Evolutionary conservation across 1,140 invertebrate species (phyloP), one percentile per base, ranked within the genome.

Genomic region (Lepidostoma basale): DNA sequence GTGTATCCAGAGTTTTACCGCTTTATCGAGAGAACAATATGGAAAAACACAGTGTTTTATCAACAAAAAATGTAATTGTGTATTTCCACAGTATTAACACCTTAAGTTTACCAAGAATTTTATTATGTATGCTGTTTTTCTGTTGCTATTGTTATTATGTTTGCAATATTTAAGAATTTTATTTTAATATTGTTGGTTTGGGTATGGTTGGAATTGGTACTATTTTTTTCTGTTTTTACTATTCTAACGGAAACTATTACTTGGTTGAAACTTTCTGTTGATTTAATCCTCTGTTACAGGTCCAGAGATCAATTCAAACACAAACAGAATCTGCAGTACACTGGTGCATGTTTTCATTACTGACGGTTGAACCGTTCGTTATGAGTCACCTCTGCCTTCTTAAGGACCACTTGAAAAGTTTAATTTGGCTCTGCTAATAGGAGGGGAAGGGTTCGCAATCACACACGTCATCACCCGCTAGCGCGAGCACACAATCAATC

Each of bases 361-460:
- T 28, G 33, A 12, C 28, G 42, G 44, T 10, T 30, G 18, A 59
- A 18, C 33, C 14, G n/a, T 16, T 18, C 54, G 36, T 59, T 36
- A 28, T 69, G 68, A 69, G 25, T 69, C 68, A 69, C 20, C 54
- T 39, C 33, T 3, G n/a, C 20, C 33, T 36, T 30, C 49, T 54
- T 30, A 10, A 54, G 28, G 33, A 22, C 23, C 60, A 26, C 52
- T 70, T 67, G 63, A 66, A 70, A 70, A 70, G 69, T 70, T 70
- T 70, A 70, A 70, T 70, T 70, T 66, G 63, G 30, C 63, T 52
- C 28, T 14, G 14, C 22, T 14, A 25, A 5, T 6, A 42, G 49
- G 20, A 59, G 30, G 54, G 64, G 49, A 36, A 45, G 45, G 45
- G 54, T 22, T 28, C 52, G 14, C 49, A 69, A 69, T 69, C 67